Percentiles rank a stretch among this genome's conserved stretches.
Evolutionary conservation across 2,797 vertebrate species (phyloP).

Genomic region (Tenualosa thibaudeaui): DNA sequence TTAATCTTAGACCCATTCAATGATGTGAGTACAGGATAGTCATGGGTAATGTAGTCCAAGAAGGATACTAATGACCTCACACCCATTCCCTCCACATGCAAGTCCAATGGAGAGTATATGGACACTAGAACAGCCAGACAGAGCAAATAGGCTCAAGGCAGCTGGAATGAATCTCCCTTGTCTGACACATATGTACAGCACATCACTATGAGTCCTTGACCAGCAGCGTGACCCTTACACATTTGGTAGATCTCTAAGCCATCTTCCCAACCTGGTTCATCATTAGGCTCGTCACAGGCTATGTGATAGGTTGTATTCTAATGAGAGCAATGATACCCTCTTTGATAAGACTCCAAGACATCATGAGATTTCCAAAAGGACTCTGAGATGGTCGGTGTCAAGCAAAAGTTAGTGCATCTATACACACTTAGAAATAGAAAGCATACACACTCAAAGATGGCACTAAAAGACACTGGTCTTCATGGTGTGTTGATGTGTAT

Average conservation of each 20-base stretch:
- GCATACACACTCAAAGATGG: neutral
- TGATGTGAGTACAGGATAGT: neutral
- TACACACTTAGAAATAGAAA: neutral
- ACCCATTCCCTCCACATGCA: neutral
- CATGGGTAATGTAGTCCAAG: constrained; percentile 4
- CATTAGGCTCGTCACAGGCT: neutral
- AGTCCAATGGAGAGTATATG: neutral
- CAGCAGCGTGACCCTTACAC: neutral
- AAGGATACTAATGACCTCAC: neutral
- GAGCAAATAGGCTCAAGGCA: neutral
- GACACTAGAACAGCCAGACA: neutral
- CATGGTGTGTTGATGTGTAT: neutral
- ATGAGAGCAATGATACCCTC: neutral
- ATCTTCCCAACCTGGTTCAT: neutral
- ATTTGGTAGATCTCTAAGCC: neutral
- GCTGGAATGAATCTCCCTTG: neutral
- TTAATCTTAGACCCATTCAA: neutral
- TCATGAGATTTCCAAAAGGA: neutral
- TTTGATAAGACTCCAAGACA: neutral
- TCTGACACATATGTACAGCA: neutral
- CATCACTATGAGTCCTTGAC: neutral
- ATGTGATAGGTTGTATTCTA: neutral
- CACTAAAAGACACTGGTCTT: neutral
- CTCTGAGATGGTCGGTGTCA: neutral
- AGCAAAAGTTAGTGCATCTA: neutral